These are phyloP conservation scores for Mesocricetus auratus DNA, from an alignment of 2,113 vertebrate genomes.

Conservation along the genomic window DNA sequence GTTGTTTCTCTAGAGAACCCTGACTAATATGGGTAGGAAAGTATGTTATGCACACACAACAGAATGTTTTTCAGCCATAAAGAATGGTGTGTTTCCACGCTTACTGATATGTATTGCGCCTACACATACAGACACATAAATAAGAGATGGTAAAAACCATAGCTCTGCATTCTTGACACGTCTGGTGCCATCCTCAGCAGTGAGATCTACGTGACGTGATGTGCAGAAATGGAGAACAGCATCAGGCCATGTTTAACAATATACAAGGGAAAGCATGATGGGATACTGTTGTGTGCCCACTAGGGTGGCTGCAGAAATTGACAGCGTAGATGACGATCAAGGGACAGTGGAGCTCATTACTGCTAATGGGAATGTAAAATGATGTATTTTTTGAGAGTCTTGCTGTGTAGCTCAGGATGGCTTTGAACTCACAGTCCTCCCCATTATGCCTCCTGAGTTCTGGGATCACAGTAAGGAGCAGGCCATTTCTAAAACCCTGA, in stretches of 20 bases:
- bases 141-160: constrained; percentile 85
- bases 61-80: no score
- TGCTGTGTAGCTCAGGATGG: background rate
- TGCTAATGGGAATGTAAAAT: background rate
- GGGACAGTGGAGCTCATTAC: background rate
- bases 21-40: no score
- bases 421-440: background rate
- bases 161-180: constrained; percentile 88
- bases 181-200: constrained; percentile 91
- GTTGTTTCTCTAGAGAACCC: no score
- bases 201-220: constrained; percentile 92
- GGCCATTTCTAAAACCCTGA: background rate
- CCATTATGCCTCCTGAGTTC: background rate
- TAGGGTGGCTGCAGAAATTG: background rate
- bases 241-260: constrained; percentile 94
- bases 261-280: constrained; percentile 67
- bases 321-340: background rate
- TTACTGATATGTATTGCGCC: constrained; percentile 92
- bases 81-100: constrained; percentile 90
- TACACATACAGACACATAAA: constrained; percentile 89
- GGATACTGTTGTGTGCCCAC: background rate
- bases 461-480: background rate
- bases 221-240: constrained; percentile 94
- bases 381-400: background rate
- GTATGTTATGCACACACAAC: no score